phyloP scores from a whole-genome alignment of 2,888 invertebrate species.

The Volucella zonaria region DNA sequence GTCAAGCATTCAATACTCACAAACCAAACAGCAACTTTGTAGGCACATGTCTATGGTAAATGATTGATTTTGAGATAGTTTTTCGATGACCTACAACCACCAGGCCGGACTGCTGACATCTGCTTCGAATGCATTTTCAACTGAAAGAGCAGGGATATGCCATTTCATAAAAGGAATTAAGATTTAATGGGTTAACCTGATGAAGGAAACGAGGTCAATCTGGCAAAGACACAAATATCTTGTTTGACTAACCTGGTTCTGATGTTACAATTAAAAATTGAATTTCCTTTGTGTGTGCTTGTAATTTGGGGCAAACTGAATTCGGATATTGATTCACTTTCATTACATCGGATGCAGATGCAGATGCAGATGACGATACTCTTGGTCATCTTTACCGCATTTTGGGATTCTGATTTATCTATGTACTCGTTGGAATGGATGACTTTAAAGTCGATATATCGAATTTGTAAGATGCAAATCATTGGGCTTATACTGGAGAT shows the following conservation, averaged over 20 bases:
- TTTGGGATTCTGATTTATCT: no score
- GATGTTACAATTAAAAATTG: constrained; percentile 29
- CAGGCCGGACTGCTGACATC: constrained; percentile 23
- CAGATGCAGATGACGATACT: no score
- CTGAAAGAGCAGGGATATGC: neutral
- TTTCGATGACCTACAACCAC: constrained; percentile 52
- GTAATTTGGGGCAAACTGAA: neutral
- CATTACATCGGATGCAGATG: no score
- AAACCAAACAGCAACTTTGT: constrained; percentile 23
- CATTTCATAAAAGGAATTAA: constrained; percentile 12
- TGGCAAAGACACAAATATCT: neutral
- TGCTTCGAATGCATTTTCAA: constrained; percentile 21
- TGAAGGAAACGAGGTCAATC: constrained; percentile 27
- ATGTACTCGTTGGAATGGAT: no score
- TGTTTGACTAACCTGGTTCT: constrained; percentile 53
- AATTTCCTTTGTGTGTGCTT: neutral
- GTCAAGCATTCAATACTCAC: neutral
- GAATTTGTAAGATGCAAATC: no score
- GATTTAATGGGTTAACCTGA: constrained; percentile 30
- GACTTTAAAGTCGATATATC: no score
- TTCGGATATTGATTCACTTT: neutral
- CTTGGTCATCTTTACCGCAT: no score
- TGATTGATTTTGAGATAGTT: constrained; percentile 67
- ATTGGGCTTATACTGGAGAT: no score
- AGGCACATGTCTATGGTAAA: constrained; percentile 54